Conservation (phyloP, 2,888 invertebrate species). For the Himalopsyche japonica region DNA sequence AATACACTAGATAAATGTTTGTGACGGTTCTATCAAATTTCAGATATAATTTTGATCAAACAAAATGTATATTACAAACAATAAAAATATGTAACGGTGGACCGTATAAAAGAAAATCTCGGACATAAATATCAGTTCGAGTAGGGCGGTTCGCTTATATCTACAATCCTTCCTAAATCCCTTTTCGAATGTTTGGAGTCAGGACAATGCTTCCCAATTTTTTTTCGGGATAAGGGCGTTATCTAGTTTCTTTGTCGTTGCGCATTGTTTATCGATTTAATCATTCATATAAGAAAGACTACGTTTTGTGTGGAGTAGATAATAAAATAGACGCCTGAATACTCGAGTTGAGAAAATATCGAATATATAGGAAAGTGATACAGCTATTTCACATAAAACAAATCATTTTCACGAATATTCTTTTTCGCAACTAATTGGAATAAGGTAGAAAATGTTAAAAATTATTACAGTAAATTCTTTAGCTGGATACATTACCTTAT, state of each 20-base stretch:
- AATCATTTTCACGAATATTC: no score
- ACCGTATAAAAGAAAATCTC: constrained; percentile 31
- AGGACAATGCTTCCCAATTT: neutral
- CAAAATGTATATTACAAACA: neutral
- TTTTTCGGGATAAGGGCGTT: neutral
- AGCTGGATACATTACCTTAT: no score
- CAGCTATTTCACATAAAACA: neutral
- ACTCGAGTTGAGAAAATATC: no score
- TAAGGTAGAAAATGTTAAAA: no score
- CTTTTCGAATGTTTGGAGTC: constrained; percentile 2
- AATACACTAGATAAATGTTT: no score
- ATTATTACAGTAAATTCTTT: no score
- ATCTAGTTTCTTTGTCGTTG: neutral
- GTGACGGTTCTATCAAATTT: neutral
- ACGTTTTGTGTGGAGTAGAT: neutral
- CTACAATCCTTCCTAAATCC: constrained; percentile 21
- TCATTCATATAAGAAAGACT: neutral
- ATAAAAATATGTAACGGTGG: constrained; percentile 27
- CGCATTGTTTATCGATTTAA: neutral
- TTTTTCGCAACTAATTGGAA: no score
- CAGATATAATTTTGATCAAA: constrained; percentile 13
- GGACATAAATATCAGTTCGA: constrained; percentile 32
- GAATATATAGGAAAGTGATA: no score
- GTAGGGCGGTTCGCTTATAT: constrained; percentile 4
- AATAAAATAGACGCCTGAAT: no score